Conservation (phyloP, 2,113 vertebrate species). For the Corydoras maculifer region DNA sequence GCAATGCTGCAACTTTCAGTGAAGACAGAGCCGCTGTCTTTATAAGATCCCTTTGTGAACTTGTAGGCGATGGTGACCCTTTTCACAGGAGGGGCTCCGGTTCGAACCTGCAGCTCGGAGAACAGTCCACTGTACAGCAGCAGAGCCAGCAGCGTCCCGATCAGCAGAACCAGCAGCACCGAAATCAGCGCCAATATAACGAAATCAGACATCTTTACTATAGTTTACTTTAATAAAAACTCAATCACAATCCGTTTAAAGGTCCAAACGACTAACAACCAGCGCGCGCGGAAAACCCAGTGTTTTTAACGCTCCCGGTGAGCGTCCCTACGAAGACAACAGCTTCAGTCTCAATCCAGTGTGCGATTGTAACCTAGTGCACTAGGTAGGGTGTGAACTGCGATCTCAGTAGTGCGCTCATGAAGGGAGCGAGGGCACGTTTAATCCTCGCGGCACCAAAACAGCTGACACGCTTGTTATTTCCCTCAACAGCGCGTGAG, state of each 20-base stretch:
- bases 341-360: neutral
- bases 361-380: neutral
- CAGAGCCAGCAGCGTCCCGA: constrained; percentile 73
- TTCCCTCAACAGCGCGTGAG: constrained; percentile 56
- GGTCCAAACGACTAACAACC: neutral
- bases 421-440: neutral
- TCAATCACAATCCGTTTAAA: neutral
- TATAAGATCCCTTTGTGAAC: constrained; percentile 78
- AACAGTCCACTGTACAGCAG: constrained; percentile 83
- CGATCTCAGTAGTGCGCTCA: neutral
- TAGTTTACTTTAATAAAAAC: too few relatives aligned
- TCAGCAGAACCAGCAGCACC: constrained; percentile 68
- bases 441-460: neutral
- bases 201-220: constrained; percentile 70
- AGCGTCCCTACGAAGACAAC: neutral
- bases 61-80: constrained; percentile 88
- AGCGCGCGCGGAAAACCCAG: neutral
- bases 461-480: constrained; percentile 37
- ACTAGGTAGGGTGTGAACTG: neutral
- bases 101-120: constrained; percentile 73
- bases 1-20: constrained; percentile 86
- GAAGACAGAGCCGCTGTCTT: constrained; percentile 76
- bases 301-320: neutral
- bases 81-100: constrained; percentile 79
- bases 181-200: constrained; percentile 74